These are phyloP conservation scores for Onychomys torridus DNA, from an alignment of 2,797 vertebrate genomes.

Conservation along the genomic window DNA sequence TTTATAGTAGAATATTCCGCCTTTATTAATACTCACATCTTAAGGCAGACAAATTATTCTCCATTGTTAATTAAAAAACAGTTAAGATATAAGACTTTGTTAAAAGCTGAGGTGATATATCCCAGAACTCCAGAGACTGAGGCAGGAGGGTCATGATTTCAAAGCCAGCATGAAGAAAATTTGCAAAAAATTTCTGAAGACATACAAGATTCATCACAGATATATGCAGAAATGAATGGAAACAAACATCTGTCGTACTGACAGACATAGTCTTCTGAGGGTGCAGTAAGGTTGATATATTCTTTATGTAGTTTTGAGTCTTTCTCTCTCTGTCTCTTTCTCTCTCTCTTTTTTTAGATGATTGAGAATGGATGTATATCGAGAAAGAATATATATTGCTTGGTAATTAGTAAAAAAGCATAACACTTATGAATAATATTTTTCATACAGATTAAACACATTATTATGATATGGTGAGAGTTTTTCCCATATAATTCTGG, in stretches of 20 bases:
- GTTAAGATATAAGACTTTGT: background rate
- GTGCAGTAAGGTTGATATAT: constrained; percentile 32
- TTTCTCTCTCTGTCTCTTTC: background rate
- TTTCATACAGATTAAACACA: constrained; percentile 60
- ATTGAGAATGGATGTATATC: background rate
- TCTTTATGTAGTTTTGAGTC: constrained; percentile 40
- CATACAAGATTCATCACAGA: background rate
- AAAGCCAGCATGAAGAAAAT: background rate
- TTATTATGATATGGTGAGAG: constrained; percentile 46
- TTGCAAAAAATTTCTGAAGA: background rate
- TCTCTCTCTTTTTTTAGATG: background rate
- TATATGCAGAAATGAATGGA: background rate
- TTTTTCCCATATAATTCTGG: constrained; percentile 23
- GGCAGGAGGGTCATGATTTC: background rate
- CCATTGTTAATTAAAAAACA: constrained; percentile 16
- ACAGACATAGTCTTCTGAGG: background rate
- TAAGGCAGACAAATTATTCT: background rate
- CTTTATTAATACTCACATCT: constrained; percentile 44
- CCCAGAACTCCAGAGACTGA: background rate
- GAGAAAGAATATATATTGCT: background rate
- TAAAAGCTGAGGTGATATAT: background rate
- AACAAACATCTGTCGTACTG: background rate
- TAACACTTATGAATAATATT: constrained; percentile 34
- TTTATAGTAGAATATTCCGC: background rate
- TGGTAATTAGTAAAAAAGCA: constrained; percentile 49